A percentile compares a stretch with the other conserved stretches of the same genome.
phyloP scores from a whole-genome alignment of 1,140 invertebrate species.

The Hestina assimilis region DNA sequence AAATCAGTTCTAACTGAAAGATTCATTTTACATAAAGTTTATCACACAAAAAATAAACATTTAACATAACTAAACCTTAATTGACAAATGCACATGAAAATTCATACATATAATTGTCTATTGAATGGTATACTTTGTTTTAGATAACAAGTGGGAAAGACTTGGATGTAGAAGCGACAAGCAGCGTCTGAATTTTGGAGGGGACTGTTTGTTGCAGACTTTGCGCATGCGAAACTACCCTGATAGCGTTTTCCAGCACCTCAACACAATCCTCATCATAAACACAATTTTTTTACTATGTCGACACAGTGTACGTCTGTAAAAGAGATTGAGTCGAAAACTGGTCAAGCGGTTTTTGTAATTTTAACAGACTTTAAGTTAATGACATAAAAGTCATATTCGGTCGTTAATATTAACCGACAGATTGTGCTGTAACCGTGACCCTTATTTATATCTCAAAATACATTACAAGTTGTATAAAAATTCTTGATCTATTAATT shows the following conservation, averaged over 20 bases:
- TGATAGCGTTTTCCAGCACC: constrained; percentile 15
- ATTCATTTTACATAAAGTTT: background rate
- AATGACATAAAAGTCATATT: constrained; percentile 18
- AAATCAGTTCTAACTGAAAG: constrained; percentile 6
- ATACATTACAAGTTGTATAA: too few species aligned
- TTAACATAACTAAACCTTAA: background rate
- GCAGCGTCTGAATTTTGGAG: constrained; percentile 19
- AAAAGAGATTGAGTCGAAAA: background rate
- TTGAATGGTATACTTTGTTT: background rate
- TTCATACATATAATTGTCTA: constrained; percentile 28
- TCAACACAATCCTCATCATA: constrained; percentile 6
- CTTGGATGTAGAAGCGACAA: constrained; percentile 5
- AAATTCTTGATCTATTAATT: too few species aligned
- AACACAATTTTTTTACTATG: background rate
- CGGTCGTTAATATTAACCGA: background rate
- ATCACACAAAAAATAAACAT: constrained; percentile 5
- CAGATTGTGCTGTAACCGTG: background rate
- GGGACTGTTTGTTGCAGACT: constrained; percentile 22
- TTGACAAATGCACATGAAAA: constrained; percentile 8
- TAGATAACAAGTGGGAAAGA: constrained; percentile 4
- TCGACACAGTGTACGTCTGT: constrained; percentile 13
- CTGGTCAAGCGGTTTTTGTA: constrained; percentile 2
- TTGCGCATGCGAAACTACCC: constrained; percentile 26
- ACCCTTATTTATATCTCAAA: background rate
- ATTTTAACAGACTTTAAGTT: constrained; percentile 9